Evolutionary conservation across 1,140 invertebrate genomes (phyloP).

Genomic region (Drosophila ironensis): DNA sequence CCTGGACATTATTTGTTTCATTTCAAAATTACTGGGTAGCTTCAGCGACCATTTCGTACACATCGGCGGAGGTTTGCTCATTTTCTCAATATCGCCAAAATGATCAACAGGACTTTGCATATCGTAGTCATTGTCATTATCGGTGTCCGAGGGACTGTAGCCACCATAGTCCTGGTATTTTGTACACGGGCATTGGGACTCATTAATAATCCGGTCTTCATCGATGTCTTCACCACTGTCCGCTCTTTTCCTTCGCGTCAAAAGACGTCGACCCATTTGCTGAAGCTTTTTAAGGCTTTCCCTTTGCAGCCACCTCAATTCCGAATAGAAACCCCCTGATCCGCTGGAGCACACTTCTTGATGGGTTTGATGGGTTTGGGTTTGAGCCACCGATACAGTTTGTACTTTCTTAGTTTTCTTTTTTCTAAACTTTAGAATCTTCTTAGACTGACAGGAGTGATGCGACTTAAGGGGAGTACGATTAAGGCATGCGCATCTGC

Average conservation of each 20-base stretch:
- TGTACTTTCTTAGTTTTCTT: not conserved
- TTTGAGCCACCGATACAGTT: not conserved
- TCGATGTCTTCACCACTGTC: constrained; percentile 6
- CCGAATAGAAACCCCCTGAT: no score
- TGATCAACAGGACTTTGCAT: no score
- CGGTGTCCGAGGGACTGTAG: not conserved
- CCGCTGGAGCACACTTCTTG: no score
- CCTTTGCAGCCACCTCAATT: no score
- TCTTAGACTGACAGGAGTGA: constrained; percentile 8
- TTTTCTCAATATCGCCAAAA: not conserved
- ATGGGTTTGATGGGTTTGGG: no score
- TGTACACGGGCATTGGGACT: not conserved
- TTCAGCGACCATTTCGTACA: not conserved
- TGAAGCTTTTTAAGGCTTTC: not conserved
- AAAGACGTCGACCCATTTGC: not conserved
- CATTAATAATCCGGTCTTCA: not conserved
- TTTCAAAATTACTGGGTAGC: not conserved
- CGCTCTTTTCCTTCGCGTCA: not conserved
- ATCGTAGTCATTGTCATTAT: not conserved
- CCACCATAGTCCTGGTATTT: not conserved
- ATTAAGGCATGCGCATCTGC: constrained; percentile 29
- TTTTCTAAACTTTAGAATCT: not conserved
- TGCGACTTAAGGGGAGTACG: constrained; percentile 19
- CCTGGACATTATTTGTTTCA: not conserved
- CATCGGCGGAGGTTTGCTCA: not conserved